phyloP scores from a whole-genome alignment of 2,888 invertebrate genomes.

The Microctonus brassicae region DNA sequence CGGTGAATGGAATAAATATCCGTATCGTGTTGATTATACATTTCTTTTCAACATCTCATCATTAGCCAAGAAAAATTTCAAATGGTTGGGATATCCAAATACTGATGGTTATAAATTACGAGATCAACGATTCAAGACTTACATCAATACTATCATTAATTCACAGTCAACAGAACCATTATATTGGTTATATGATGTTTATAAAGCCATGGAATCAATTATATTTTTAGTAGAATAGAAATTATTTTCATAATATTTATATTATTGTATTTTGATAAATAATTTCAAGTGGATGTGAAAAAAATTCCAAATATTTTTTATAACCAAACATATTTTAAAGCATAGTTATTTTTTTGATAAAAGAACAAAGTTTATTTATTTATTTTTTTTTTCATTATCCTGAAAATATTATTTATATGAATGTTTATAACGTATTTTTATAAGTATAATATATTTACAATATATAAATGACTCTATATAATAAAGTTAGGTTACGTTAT shows the following conservation, averaged over 20 bases:
- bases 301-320: no score
- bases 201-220: neutral
- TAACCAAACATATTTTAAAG: no score
- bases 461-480: neutral
- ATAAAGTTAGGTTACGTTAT: neutral
- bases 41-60: conserved; percentile 1
- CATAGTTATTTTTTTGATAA: neutral
- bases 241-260: neutral
- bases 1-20: conserved; percentile 2
- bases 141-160: neutral
- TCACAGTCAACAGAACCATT: neutral
- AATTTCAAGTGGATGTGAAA: no score
- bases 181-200: neutral
- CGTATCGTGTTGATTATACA: neutral
- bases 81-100: neutral
- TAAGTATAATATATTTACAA: conserved; percentile 7
- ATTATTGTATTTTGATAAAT: no score
- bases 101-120: neutral
- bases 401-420: neutral
- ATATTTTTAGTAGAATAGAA: neutral
- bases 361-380: neutral
- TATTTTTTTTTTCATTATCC: neutral
- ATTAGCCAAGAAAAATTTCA: neutral
- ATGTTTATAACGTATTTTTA: neutral
- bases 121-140: neutral